Percentiles rank a stretch among this genome's conserved stretches.
These are phyloP conservation scores for Platycheirus albimanus DNA, from an alignment of 2,888 invertebrate species.

Conservation along the genomic window DNA sequence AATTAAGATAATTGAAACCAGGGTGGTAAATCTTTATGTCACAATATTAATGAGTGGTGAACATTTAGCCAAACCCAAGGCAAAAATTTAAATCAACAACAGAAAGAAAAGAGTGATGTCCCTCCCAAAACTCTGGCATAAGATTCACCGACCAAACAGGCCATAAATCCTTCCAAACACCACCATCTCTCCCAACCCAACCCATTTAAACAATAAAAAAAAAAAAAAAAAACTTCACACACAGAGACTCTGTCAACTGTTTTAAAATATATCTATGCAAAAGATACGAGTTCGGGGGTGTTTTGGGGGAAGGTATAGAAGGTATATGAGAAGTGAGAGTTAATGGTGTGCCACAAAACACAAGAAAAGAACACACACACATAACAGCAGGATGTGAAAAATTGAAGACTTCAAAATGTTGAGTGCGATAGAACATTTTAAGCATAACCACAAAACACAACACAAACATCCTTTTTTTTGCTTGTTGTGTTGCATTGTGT, in stretches of 20 bases:
- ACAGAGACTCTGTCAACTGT: not conserved
- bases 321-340: not conserved
- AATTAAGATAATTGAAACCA: constrained; percentile 66
- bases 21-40: constrained; percentile 62
- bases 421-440: constrained; percentile 27
- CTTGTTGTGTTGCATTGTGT: constrained; percentile 13
- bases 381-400: constrained; percentile 49
- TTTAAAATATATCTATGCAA: not conserved
- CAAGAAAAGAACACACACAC: constrained; percentile 29
- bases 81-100: constrained; percentile 61
- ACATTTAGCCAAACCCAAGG: constrained; percentile 22
- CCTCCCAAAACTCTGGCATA: not conserved
- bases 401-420: constrained; percentile 18
- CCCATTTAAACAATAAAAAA: no score
- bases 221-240: constrained; percentile 3
- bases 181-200: no score
- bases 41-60: constrained; percentile 68
- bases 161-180: constrained; percentile 58
- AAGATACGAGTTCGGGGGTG: not conserved
- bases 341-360: constrained; percentile 1
- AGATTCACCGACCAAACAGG: constrained; percentile 14
- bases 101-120: constrained; percentile 17
- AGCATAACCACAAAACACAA: constrained; percentile 42
- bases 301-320: not conserved
- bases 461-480: constrained; percentile 18